Evolutionary conservation across 2,888 invertebrate species (phyloP).

Genomic region (Epirrita christyi): DNA sequence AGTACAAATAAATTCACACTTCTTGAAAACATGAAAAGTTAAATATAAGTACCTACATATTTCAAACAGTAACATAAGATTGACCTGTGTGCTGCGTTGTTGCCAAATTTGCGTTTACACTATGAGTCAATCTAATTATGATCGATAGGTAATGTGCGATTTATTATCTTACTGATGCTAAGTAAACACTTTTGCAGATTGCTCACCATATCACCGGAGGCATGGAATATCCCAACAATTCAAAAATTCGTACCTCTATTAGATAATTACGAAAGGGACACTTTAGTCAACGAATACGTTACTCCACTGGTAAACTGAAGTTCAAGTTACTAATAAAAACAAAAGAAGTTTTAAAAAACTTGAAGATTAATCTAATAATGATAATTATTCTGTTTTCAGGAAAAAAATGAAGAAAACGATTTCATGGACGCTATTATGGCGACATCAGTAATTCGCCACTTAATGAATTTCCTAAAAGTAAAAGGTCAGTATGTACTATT

Average conservation of each 20-base stretch:
- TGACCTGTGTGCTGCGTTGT: not conserved
- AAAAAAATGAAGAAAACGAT: conserved; percentile 90
- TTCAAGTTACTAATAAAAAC: not conserved
- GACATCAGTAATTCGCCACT: conserved; percentile 90
- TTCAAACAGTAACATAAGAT: not conserved
- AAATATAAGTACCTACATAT: not conserved
- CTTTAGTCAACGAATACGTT: conserved; percentile 90
- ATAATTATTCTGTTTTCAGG: conserved; percentile 64
- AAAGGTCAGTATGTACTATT: conserved; percentile 68
- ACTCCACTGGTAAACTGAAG: conserved; percentile 81
- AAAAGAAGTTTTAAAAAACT: not conserved
- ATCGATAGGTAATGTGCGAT: conserved; percentile 3
- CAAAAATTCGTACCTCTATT: conserved; percentile 89
- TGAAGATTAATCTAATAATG: not conserved
- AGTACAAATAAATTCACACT: conserved; percentile 53
- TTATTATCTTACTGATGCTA: conserved; percentile 1
- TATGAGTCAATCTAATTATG: conserved; percentile 20
- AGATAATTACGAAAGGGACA: conserved; percentile 94
- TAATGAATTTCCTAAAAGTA: conserved; percentile 88
- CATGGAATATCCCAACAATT: conserved; percentile 89
- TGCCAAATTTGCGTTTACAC: not conserved
- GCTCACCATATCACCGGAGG: conserved; percentile 86
- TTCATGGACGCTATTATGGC: conserved; percentile 91
- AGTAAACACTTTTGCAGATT: conserved; percentile 80
- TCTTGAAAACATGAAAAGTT: not conserved